Base-by-base conservation (phyloP, 2,888 invertebrate genomes). In the Dasysyrphus albostriatus region DNA sequence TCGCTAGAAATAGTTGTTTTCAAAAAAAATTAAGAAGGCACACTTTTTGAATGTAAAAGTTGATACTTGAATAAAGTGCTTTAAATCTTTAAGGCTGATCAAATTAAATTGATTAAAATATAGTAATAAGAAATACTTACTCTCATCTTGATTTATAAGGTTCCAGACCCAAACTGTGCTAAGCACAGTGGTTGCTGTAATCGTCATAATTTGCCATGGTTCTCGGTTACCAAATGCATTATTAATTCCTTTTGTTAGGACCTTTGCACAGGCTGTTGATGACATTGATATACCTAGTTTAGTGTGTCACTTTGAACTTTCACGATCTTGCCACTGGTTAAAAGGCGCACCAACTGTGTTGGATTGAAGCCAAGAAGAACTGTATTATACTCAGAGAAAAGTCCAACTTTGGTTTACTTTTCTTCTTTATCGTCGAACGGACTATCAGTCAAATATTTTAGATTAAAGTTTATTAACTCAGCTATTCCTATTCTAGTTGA, bases 201-300 rank as follows among this genome's bases (percentile, higher is more conserved):
- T 94, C 0, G 96, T 94, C 1, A 95, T 95, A 83, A 97, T 95
- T 93, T 97, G 96, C 97, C 97, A 97, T 90, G 97, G 96, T 92
- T 97, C 97, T 90, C 94, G 95, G 78, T 94, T 94, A 56, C 93
- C 94, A 89, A 96, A 95, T 44, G 94, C 89, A 81, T 93, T 92
- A 91, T 96, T 96, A 37, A 96, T 90, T 49, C 94, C 90, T 56
- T 90, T 89, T 87, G 93, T 93, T 14, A 93, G 76, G 37, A 91
- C 72, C 85, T 92, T 92, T 14, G 47, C 8, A 61, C 69, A 78
- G 7, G 69, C 61, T 56, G 39, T 49, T 16, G 54, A 14, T 74
- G 63, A 70, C 9, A 29, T 59, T 6, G 2, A 7, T 12, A 14
- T 14, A 7, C 14, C 19, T 51, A 19, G 4, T 29, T 54, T 44